Percentiles rank a stretch among this genome's conserved stretches.
These are phyloP conservation scores for Procavia capensis DNA, from an alignment of 2,113 vertebrate genomes.

Conservation along the genomic window DNA sequence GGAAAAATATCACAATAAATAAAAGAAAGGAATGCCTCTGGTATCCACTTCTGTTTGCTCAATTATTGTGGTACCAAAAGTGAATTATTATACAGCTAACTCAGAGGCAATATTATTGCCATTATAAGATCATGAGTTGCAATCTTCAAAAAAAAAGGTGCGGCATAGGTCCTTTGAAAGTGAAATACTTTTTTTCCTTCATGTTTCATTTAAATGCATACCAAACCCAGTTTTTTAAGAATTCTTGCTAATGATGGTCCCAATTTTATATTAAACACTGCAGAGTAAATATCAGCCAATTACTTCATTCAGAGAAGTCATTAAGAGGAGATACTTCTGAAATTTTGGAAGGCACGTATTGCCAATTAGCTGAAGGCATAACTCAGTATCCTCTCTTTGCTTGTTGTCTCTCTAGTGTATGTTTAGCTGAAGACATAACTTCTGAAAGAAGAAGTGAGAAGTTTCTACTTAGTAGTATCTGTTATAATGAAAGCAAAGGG, in stretches of 20 bases:
- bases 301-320: constrained; percentile 58
- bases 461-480: constrained; percentile 33
- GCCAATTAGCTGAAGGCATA: constrained; percentile 59
- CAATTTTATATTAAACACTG: constrained; percentile 68
- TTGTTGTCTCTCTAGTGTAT: background rate
- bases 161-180: constrained; percentile 83
- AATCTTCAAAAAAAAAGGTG: constrained; percentile 79
- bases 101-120: constrained; percentile 83
- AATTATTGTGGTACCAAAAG: constrained; percentile 83
- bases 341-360: constrained; percentile 69
- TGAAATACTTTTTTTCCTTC: constrained; percentile 67
- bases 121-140: constrained; percentile 84
- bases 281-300: constrained; percentile 71
- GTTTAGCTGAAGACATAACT: constrained; percentile 59
- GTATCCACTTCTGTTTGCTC: constrained; percentile 87
- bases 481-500: background rate
- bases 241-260: constrained; percentile 66
- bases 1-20: constrained; percentile 87
- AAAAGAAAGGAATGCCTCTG: constrained; percentile 88
- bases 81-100: constrained; percentile 86
- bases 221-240: constrained; percentile 49
- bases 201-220: constrained; percentile 37
- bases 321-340: constrained; percentile 39
- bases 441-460: constrained; percentile 25
- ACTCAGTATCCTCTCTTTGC: background rate